phyloP scores from a whole-genome alignment of 35 echinoderm and acorn worm species.

The Ptychodera flava region DNA sequence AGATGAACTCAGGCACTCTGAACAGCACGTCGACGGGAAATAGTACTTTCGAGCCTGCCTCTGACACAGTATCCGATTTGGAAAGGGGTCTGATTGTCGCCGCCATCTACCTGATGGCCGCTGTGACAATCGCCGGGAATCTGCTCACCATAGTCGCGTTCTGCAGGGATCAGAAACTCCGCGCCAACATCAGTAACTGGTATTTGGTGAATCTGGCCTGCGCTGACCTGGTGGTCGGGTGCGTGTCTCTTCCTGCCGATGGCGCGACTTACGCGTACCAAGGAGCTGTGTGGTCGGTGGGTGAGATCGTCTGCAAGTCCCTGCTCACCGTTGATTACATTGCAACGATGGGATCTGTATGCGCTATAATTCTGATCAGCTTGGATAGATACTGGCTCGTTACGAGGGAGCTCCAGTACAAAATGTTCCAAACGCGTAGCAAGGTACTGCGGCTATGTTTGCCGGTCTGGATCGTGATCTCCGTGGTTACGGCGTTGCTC shows the following conservation, averaged over 20 bases:
- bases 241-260: constrained; percentile 27
- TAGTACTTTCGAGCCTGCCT: no score
- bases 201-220: constrained; percentile 37
- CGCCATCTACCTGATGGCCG: no score
- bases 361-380: constrained; percentile 39
- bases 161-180: constrained; percentile 11
- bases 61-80: no score
- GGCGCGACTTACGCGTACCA: background rate
- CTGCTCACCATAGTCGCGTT: constrained; percentile 22
- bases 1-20: no score
- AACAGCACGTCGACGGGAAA: no score
- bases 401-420: constrained; percentile 23
- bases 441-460: background rate
- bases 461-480: constrained; percentile 8
- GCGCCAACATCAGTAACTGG: constrained; percentile 20
- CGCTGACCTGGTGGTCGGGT: constrained; percentile 36
- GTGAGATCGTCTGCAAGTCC: constrained; percentile 37
- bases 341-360: background rate
- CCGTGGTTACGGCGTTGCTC: background rate
- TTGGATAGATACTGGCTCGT: constrained; percentile 53
- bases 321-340: constrained; percentile 31
- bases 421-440: constrained; percentile 8
- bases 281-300: constrained; percentile 19
- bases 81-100: no score
- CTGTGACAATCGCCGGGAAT: constrained; percentile 24